Percentiles rank a stretch among this genome's conserved stretches.
Conservation (phyloP, 2,888 invertebrate species). For the Trimorus sp. region DNA sequence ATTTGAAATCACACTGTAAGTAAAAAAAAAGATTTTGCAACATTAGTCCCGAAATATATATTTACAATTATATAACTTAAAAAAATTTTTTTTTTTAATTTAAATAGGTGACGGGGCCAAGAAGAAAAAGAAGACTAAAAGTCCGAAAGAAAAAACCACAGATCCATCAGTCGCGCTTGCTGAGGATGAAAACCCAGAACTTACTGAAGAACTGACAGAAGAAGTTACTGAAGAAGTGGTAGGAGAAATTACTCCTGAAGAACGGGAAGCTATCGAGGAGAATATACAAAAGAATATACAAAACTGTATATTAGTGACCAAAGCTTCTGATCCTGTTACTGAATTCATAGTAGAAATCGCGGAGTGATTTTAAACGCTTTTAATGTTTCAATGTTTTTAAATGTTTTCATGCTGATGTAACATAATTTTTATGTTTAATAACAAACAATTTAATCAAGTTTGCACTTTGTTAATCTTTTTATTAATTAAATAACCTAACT, state of each 20-base stretch:
- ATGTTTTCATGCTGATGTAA: not conserved
- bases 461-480: too few species aligned
- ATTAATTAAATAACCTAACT: too few species aligned
- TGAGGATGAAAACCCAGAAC: slow-evolving; percentile 1
- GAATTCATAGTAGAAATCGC: not conserved
- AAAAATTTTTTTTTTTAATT: not conserved
- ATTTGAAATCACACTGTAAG: slow-evolving; percentile 2
- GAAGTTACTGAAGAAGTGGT: not conserved
- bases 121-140: not conserved
- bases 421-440: slow-evolving; percentile 2
- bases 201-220: not conserved
- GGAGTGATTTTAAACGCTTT: not conserved
- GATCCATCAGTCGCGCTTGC: not conserved
- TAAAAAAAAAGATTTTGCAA: not conserved
- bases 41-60: not conserved
- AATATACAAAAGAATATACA: not conserved
- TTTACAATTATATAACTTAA: not conserved
- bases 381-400: not conserved
- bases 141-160: not conserved
- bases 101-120: not conserved
- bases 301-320: not conserved
- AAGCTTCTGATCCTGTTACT: slow-evolving; percentile 2
- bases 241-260: not conserved
- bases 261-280: not conserved
- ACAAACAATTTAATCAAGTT: not conserved